These are phyloP conservation scores for Drepana arcuata DNA, from an alignment of 1,140 invertebrate genomes.

Conservation along the genomic window DNA sequence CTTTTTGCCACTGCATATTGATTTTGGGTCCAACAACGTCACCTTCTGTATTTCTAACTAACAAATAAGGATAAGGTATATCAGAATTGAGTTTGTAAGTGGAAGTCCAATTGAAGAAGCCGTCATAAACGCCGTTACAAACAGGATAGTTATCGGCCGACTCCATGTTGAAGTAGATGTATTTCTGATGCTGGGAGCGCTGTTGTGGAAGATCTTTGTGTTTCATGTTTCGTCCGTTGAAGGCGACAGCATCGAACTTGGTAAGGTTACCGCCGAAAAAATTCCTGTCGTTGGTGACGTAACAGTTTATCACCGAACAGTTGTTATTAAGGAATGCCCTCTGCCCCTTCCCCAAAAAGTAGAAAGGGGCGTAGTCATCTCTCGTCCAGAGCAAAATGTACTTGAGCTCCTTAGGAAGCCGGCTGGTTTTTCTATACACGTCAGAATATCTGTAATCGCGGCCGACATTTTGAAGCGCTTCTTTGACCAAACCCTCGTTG, in stretches of 20 bases:
- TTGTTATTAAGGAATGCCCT: conserved; percentile 43
- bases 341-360: conserved; percentile 30
- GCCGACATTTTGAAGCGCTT: conserved; percentile 34
- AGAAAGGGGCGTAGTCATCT: conserved; percentile 33
- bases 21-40: conserved; percentile 47
- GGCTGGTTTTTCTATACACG: conserved; percentile 30
- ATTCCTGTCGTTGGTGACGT: conserved; percentile 35
- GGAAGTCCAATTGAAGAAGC: conserved; percentile 76
- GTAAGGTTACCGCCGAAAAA: conserved; percentile 41
- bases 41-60: conserved; percentile 44
- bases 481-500: background rate
- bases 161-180: conserved; percentile 70
- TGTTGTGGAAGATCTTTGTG: conserved; percentile 33
- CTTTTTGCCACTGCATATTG: conserved; percentile 40
- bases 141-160: conserved; percentile 60
- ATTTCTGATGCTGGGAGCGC: conserved; percentile 55
- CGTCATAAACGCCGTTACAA: conserved; percentile 33
- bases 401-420: conserved; percentile 31
- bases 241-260: conserved; percentile 58
- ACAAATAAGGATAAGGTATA: conserved; percentile 61
- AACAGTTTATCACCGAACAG: conserved; percentile 44
- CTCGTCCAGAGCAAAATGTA: conserved; percentile 44
- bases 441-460: conserved; percentile 36
- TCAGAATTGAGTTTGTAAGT: conserved; percentile 75
- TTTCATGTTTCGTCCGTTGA: conserved; percentile 50